These are phyloP conservation scores for Himantopus leucocephalus DNA, from an alignment of 2,113 vertebrate genomes.

Conservation along the genomic window DNA sequence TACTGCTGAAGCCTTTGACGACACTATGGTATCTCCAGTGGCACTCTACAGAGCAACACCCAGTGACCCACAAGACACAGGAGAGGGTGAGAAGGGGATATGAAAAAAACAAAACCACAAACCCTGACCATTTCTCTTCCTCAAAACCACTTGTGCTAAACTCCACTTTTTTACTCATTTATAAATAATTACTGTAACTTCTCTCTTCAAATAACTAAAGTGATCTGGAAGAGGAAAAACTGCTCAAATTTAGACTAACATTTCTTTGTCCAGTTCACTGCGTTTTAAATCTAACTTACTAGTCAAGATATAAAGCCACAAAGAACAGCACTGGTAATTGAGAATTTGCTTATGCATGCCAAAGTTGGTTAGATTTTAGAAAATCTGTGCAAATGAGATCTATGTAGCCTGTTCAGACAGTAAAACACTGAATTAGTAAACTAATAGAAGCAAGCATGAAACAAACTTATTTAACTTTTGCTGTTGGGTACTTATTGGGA, in stretches of 20 bases:
- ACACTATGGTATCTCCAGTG: constrained; percentile 94
- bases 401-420: not conserved
- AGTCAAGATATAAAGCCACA: not conserved
- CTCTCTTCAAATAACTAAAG: not conserved
- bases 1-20: constrained; percentile 85
- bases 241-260: not conserved
- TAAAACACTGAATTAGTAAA: not conserved
- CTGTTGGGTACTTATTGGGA: not conserved
- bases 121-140: not conserved
- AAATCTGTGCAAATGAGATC: not conserved
- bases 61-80: not conserved
- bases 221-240: not conserved
- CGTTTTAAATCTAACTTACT: not conserved
- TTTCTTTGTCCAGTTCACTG: not conserved
- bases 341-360: not conserved
- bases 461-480: not conserved
- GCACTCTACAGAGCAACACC: constrained; percentile 77
- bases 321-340: not conserved
- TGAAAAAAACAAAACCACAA: not conserved
- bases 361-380: not conserved
- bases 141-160: not conserved
- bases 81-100: not conserved
- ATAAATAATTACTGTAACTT: not conserved
- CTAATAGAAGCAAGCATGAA: not conserved
- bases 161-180: not conserved